Percentiles rank a stretch among this genome's conserved stretches.
phyloP scores from a whole-genome alignment of 2,797 vertebrate genomes.

The Brachymystax lenok region DNA sequence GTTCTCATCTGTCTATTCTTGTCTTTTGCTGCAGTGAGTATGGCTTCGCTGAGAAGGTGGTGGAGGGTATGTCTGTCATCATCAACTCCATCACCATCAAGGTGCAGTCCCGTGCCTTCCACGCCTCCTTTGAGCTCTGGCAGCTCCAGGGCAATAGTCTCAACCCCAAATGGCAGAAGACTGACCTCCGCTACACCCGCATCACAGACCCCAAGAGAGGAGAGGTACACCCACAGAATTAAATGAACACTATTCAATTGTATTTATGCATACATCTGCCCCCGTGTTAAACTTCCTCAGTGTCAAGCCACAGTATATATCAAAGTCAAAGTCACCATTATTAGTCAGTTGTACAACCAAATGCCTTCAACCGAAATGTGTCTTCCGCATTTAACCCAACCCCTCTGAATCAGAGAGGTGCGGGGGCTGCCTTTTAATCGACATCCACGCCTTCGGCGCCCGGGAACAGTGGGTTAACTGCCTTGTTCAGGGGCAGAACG shows the following conservation, averaged over 20 bases:
- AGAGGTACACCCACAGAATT: conserved; percentile 78
- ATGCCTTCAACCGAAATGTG: too few species aligned
- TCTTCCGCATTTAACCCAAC: too few species aligned
- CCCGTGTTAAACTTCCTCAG: too few species aligned
- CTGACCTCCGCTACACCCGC: conserved; percentile 91
- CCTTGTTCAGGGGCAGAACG: too few species aligned
- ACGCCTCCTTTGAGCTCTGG: conserved; percentile 96
- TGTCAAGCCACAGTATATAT: neutral
- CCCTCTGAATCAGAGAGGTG: too few species aligned
- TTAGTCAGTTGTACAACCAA: too few species aligned
- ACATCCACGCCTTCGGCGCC: too few species aligned
- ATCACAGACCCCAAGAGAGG: conserved; percentile 91
- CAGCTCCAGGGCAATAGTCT: conserved; percentile 97
- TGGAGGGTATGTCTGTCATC: conserved; percentile 96
- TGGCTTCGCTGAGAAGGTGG: conserved; percentile 98
- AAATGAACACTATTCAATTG: too few species aligned
- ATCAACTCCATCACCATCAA: conserved; percentile 97
- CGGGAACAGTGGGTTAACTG: too few species aligned
- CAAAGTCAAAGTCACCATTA: too few species aligned
- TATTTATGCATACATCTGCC: too few species aligned
- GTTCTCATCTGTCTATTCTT: neutral
- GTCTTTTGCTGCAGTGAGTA: conserved; percentile 83
- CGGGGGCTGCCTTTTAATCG: too few species aligned
- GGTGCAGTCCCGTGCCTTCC: conserved; percentile 94
- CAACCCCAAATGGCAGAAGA: conserved; percentile 94